Conservation (phyloP, 1,140 invertebrate species). For the Dufourea novaeangliae region DNA sequence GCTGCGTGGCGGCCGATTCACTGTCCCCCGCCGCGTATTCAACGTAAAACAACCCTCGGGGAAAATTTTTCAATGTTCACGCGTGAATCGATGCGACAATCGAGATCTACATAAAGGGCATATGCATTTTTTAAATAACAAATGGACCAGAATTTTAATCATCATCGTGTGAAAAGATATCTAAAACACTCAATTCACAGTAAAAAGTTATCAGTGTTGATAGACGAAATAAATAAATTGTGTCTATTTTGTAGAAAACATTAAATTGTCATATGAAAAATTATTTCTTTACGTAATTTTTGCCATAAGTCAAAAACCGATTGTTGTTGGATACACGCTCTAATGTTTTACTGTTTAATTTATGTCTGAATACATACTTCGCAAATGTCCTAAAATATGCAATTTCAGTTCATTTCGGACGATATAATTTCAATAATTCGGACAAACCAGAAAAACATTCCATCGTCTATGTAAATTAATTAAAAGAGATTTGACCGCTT, state of each 20-base stretch:
- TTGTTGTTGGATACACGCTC: too few species aligned
- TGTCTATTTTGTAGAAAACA: too few species aligned
- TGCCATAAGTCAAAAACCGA: too few species aligned
- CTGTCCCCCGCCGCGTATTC: conserved; percentile 30
- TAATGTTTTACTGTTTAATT: too few species aligned
- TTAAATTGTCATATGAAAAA: too few species aligned
- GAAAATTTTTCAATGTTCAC: conserved; percentile 15
- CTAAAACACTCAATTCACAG: background rate
- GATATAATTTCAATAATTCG: too few species aligned
- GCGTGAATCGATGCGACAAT: conserved; percentile 52
- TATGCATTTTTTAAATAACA: background rate
- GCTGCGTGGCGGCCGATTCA: conserved; percentile 59
- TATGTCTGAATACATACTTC: too few species aligned
- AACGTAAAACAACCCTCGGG: conserved; percentile 11
- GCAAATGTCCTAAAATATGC: too few species aligned
- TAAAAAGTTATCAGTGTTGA: too few species aligned
- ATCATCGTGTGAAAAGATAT: conserved; percentile 6
- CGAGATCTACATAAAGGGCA: conserved; percentile 36
- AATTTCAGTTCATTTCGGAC: too few species aligned
- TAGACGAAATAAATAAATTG: too few species aligned
- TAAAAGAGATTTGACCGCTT: background rate
- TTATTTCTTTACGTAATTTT: too few species aligned
- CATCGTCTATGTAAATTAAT: background rate
- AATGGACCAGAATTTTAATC: background rate
- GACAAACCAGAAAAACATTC: background rate